Evolutionary conservation across 2,113 vertebrate species (phyloP), one percentile per base, ranked within the genome.

Genomic region (Actenoides lindsayi): DNA sequence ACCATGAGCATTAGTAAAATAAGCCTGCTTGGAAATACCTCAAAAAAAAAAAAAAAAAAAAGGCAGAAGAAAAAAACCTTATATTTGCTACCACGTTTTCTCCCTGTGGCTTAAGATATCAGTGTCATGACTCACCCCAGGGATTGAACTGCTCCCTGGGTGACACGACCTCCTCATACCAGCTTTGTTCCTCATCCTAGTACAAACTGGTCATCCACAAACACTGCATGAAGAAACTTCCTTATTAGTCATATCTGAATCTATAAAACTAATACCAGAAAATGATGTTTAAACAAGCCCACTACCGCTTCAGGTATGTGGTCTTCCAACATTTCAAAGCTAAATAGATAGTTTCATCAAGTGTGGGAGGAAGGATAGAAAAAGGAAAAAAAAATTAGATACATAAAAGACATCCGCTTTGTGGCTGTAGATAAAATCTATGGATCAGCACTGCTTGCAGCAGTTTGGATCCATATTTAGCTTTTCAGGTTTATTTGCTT

Each of bases 191-290:
- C 87, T 97, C 96, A 94, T 76, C 48, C 76, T 87, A 78, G 80
- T 87, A 96, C 83, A 95, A 96, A 97, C 1, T 94, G 96, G 92
- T 97, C 96, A 97, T 94, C 92, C 73, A 59, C 6, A 5, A 93
- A 85, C 83, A 91, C 44, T 23, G 80, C 94, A 91, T 83, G 80
- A 97, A 95, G 89, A 93, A 92, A 94, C 87, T 96, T 96, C 87
- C 95, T 96, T 91, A 93, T 97, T 97, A 97, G 94, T 97, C 95
- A 97, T 95, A 86, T 53, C 76, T 88, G 60, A 41, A 87, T 95
- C 94, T 90, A 88, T 65, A 91, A 96, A 93, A 88, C 92, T 93
- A 97, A 94, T 79, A 89, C 85, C 16, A 10, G 83, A 93, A 93
- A 88, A 54, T 16, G 4, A 57, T 60, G 87, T 96, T 96, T 89